Evolutionary conservation across 2,888 invertebrate genomes (phyloP), one percentile per base, ranked within the genome.

Genomic region (Epinotia ramella): DNA sequence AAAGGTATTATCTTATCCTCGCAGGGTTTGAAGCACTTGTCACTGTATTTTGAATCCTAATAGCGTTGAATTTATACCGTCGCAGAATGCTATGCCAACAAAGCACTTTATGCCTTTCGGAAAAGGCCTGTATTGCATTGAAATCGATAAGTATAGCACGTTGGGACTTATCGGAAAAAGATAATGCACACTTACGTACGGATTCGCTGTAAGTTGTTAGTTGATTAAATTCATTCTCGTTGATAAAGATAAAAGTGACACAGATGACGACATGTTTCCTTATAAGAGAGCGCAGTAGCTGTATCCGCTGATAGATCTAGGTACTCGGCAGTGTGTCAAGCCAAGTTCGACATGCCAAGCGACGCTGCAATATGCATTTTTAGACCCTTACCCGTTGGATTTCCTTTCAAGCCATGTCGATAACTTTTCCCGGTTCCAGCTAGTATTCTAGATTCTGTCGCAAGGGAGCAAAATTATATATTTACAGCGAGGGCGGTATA

Each of bases 161-260:
- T 33, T 1, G 44, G 24, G 24, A 28, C 65, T 75, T 70, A 75
- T 75, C 75, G 59, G 53, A 53, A 60, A 69, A 66, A 65, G 70
- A 71, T 75, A 62, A 70, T 28, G 59, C 67, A 33, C 70, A 70
- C 70, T 70, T 62, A 18, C 18, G 40, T n/a, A n/a, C n/a, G n/a
- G 40, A 49, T 9, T 60, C 49, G 49, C 59, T 70, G 20, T n/a
- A 59, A 69, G 9, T 20, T 13, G 12, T 1, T 59, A 44, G 16
- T 53, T 53, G 49, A 59, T 68, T 59, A 59, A 33, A 16, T 56
- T n/a, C 20, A 44, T 59, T 59, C 11, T 28, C 28, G 12, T 46
- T 59, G 59, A 63, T 62, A 71, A 71, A 4, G 20, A 71, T 66
- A 65, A 49, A 3, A 49, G 49, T 53, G 53, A 53, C 49, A 66